Conservation (phyloP, 2,797 vertebrate species). For the Tenualosa ilisha region DNA sequence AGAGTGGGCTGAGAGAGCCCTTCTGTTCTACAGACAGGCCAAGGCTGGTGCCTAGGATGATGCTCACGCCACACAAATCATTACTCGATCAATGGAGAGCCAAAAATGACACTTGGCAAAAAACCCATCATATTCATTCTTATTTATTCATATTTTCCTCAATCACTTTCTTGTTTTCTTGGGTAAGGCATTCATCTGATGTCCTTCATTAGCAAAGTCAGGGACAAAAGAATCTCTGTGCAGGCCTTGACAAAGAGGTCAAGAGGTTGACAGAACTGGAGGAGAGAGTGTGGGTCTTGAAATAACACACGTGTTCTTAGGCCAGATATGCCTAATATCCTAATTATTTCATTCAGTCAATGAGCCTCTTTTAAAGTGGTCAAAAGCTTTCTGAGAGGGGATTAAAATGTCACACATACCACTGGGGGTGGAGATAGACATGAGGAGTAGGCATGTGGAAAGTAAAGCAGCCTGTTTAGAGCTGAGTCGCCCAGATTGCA, state of each 20-base stretch:
- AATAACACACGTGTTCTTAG: slow-evolving; percentile 17
- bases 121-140: slow-evolving; percentile 23
- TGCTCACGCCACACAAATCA: slow-evolving; percentile 21
- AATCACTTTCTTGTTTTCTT: not conserved
- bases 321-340: slow-evolving; percentile 28
- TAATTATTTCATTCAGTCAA: slow-evolving; percentile 24
- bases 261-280: slow-evolving; percentile 4
- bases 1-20: slow-evolving; percentile 64
- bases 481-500: not conserved
- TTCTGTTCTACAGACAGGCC: slow-evolving; percentile 42
- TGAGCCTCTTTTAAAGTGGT: slow-evolving; percentile 11
- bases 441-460: slow-evolving; percentile 24
- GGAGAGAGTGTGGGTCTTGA: not conserved
- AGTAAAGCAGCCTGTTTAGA: slow-evolving; percentile 13
- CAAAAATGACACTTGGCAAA: slow-evolving; percentile 46
- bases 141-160: slow-evolving; percentile 22
- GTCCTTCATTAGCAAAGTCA: not conserved
- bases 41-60: slow-evolving; percentile 26
- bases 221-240: slow-evolving; percentile 16
- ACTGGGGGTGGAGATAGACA: not conserved
- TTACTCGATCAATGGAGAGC: slow-evolving; percentile 39
- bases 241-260: slow-evolving; percentile 14
- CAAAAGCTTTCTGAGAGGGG: slow-evolving; percentile 9
- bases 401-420: slow-evolving; percentile 35
- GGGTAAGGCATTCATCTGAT: not conserved